Evolutionary conservation across 2,113 vertebrate species (phyloP).

Genomic region (Corythornis madagascariensis): DNA sequence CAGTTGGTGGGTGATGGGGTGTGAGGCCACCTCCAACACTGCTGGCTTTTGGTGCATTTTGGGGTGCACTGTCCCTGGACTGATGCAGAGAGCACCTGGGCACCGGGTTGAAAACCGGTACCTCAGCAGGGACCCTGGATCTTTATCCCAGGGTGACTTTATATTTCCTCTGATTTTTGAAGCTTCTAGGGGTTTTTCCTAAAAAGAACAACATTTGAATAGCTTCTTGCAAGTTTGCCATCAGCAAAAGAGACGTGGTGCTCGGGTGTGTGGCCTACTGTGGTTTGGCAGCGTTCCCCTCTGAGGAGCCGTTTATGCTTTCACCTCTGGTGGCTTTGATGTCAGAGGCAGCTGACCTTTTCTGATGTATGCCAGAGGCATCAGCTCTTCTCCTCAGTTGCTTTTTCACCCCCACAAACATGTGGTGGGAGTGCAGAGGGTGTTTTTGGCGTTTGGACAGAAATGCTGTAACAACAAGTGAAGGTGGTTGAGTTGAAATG

Average conservation of each 20-base stretch:
- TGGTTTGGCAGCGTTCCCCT: background rate
- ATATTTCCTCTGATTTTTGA: background rate
- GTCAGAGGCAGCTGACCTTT: background rate
- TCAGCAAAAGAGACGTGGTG: background rate
- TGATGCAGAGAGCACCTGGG: background rate
- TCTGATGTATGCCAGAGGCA: background rate
- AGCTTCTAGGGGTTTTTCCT: background rate
- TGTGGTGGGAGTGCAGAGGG: background rate
- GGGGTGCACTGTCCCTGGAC: background rate
- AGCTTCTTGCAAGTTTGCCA: background rate
- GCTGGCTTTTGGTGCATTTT: background rate
- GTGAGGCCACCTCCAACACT: background rate
- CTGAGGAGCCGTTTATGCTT: background rate
- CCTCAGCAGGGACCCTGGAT: background rate
- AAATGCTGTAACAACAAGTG: background rate
- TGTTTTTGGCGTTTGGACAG: background rate
- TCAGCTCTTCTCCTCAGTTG: background rate
- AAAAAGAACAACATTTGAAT: background rate
- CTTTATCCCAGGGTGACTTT: background rate
- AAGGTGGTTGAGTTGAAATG: background rate
- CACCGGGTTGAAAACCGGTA: background rate
- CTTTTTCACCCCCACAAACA: background rate
- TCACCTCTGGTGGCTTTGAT: background rate
- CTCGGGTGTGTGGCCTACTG: background rate
- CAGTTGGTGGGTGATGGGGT: background rate